Evolutionary conservation across 2,888 invertebrate species (phyloP), one percentile per base, ranked within the genome.

Genomic region (Eristalis arbustorum): DNA sequence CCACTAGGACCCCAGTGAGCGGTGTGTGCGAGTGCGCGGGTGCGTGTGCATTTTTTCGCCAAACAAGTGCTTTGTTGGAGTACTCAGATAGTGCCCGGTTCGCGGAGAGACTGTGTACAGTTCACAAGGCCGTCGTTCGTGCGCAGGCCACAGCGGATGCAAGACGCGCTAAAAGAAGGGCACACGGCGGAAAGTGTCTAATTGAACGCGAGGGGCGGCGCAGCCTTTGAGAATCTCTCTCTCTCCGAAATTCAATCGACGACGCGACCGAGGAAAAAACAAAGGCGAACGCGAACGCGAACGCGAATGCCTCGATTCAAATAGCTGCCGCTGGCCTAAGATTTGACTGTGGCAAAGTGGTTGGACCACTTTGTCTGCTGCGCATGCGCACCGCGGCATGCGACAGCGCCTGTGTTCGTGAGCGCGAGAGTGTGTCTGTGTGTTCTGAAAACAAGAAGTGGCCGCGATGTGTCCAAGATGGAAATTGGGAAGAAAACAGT

Each of bases 331-430:
- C 66, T 74, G 66, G 42, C 67, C 72, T 72, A 18, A 79, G 72
- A 83, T 87, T 74, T 59, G 25, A 72, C 78, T 87, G n/a, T n/a
- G 83, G 75, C 83, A 79, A 87, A 87, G 87, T 87, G 87, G 87
- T 87, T 74, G 62, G 57, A 83, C 87, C 79, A 73, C 87, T 87
- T 87, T 87, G 73, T 56, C 40, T 75, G 66, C n/a, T 67, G 66
- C 63, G 40, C 69, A 40, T 63, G 22, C 18, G 37, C 31, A 28
- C 6, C 40, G 23, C 66, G 62, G 42, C n/a, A 31, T 64, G 68
- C 73, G 73, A 59, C 62, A 66, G 64, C 42, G 63, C 31, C 31
- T 71, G 14, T 76, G n/a, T 40, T 25, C 25, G 10, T 67, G 14
- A 42, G 31, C 64, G 37, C 37, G 37, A 59, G 37, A 3, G 14